These are phyloP conservation scores for Drosophila borealis DNA, from an alignment of 2,888 invertebrate species.

Conservation along the genomic window DNA sequence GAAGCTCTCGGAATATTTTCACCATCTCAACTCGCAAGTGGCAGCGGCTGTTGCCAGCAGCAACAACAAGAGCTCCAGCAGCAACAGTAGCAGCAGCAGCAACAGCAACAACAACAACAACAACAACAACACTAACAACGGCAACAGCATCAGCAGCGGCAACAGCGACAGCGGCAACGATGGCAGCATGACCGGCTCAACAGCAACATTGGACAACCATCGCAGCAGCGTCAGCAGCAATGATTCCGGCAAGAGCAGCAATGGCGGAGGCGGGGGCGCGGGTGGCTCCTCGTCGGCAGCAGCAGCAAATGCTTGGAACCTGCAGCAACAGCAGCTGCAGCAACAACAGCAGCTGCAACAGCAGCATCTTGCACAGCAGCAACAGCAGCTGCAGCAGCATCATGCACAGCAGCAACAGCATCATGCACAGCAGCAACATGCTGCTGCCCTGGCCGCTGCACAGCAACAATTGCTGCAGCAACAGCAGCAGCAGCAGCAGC, in stretches of 20 bases:
- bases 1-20: conserved; percentile 82
- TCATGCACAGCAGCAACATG: conserved; percentile 75
- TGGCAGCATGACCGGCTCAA: conserved; percentile 48
- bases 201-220: conserved; percentile 47
- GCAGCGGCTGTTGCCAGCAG: conserved; percentile 65
- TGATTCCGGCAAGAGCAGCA: conserved; percentile 44
- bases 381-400: conserved; percentile 53
- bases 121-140: conserved; percentile 34
- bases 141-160: conserved; percentile 49
- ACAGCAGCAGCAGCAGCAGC: conserved; percentile 56
- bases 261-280: conserved; percentile 1
- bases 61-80: conserved; percentile 43
- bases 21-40: conserved; percentile 80
- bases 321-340: conserved; percentile 54
- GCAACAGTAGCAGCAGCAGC: conserved; percentile 48
- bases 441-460: conserved; percentile 59
- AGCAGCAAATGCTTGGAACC: conserved; percentile 56
- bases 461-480: conserved; percentile 66
- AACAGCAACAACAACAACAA: conserved; percentile 48
- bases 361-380: conserved; percentile 53
- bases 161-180: conserved; percentile 72
- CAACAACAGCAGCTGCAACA: conserved; percentile 51
- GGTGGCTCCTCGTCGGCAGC: conserved; percentile 23
- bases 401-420: conserved; percentile 69
- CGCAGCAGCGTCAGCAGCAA: conserved; percentile 56